Base-by-base conservation (phyloP, 1,140 invertebrate species). In the Pseudomyrmex gracilis region DNA sequence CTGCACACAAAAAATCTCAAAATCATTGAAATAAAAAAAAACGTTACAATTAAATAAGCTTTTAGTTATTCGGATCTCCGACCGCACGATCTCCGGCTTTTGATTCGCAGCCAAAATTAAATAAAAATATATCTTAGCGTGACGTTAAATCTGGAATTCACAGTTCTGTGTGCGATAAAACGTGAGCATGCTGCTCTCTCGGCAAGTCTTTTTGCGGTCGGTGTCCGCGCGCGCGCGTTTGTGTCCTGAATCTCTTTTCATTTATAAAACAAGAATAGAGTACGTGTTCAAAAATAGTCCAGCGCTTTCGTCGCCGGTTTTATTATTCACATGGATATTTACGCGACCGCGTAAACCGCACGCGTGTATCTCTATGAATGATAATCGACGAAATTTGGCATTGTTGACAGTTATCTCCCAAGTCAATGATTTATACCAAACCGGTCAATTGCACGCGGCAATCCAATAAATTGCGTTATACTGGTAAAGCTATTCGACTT, bases 211-310 rank as follows among this genome's bases (percentile, higher is more conserved):
- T 49, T 45, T 13, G 53, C 64, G 20, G 58, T 15, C 13, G 61
- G 24, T 12, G 34, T 34, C 34, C 34, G 34, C 34, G 34, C 34
- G 34, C 5, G 5, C 34, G 34, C 7, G 34, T 34, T 34, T 5
- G 51, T 10, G 76, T 9, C 20, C 66, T 8, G 15, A 47, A 70
- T 80, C 10, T 20, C 20, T 24, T 55, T 34, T 49, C 66, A 80
- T 57, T 58, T 70, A 80, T 71, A 80, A 80, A 80, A 76, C 10
- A 24, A 53, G 47, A 80, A 68, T 70, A 45, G 76, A 80, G 20
- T 51, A 22, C 17, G 8, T 80, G 47, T 47, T 78, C 51, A 15
- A 34, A 71, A 80, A 80, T 78, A 78, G 66, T 13, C 55, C 13
- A 5, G 34, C 34, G 51, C 49, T 34, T 45, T 47, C 34, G 24